A percentile compares a stretch with the other conserved stretches of the same genome.
Evolutionary conservation across 2,797 vertebrate species (phyloP).

Genomic region (Mallotus villosus): DNA sequence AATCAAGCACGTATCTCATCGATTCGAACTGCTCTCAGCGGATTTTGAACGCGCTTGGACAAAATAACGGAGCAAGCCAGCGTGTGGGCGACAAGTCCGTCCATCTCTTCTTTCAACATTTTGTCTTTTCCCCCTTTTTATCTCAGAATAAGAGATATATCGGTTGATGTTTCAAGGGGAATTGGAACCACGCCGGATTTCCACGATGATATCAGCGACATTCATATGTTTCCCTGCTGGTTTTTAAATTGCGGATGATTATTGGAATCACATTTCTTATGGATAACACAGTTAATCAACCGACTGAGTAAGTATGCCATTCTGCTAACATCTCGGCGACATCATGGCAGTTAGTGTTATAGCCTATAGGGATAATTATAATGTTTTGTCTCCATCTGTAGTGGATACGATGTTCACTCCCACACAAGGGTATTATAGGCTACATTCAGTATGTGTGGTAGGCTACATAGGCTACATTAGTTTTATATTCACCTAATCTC

Average conservation of each 20-base stretch:
- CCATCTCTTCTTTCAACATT: constrained; percentile 57
- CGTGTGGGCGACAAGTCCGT: constrained; percentile 68
- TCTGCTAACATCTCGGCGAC: constrained; percentile 27
- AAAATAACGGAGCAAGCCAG: constrained; percentile 68
- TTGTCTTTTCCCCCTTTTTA: constrained; percentile 24
- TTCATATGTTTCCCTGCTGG: constrained; percentile 45
- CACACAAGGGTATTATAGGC: neutral
- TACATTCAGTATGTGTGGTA: constrained; percentile 25
- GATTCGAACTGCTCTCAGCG: constrained; percentile 77
- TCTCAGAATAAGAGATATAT: constrained; percentile 33
- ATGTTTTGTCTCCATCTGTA: constrained; percentile 31
- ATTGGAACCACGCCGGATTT: constrained; percentile 51
- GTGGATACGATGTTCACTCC: neutral
- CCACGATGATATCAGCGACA: constrained; percentile 56
- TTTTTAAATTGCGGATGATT: constrained; percentile 55
- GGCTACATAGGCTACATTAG: constrained; percentile 4
- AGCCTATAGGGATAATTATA: constrained; percentile 8
- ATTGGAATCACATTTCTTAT: constrained; percentile 56
- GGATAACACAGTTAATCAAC: constrained; percentile 63
- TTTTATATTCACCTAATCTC: neutral
- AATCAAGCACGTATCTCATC: constrained; percentile 94
- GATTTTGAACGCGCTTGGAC: constrained; percentile 73
- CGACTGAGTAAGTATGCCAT: constrained; percentile 68
- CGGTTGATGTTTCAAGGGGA: constrained; percentile 36
- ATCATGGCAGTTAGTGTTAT: constrained; percentile 2